phyloP scores from a whole-genome alignment of 2,797 vertebrate species.

The Pseudochirops cupreus region DNA sequence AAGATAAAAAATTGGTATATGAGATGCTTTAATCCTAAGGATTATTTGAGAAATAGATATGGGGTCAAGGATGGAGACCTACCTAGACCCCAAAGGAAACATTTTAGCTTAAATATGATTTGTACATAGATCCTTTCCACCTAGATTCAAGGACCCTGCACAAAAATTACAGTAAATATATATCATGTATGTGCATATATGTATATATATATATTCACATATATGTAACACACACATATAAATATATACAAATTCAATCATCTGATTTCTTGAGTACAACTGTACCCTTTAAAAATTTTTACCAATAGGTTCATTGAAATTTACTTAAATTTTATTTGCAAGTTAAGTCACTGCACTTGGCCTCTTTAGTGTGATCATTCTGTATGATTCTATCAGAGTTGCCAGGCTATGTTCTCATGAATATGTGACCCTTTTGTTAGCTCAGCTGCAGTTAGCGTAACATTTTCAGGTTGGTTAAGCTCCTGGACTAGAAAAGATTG shows the following conservation, averaged over 20 bases:
- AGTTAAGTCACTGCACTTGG: neutral
- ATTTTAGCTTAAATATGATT: neutral
- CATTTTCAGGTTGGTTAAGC: conserved; percentile 82
- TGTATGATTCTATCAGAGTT: neutral
- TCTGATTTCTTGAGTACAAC: neutral
- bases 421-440: conserved; percentile 69
- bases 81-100: neutral
- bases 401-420: neutral
- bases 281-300: neutral
- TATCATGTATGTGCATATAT: neutral
- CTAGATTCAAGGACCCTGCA: neutral
- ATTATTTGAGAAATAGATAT: neutral
- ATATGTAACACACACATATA: neutral
- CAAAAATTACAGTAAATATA: neutral
- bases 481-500: conserved; percentile 83
- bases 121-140: neutral
- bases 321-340: neutral
- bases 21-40: neutral
- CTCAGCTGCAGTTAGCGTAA: conserved; percentile 78
- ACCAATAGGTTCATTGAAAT: neutral
- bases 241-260: neutral
- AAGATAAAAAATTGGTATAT: neutral
- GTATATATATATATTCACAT: neutral
- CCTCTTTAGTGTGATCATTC: neutral
- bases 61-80: neutral